Percentiles rank a stretch among this genome's conserved stretches.
Conservation (phyloP, 1,140 invertebrate species). For the Tetramorium alpestre region DNA sequence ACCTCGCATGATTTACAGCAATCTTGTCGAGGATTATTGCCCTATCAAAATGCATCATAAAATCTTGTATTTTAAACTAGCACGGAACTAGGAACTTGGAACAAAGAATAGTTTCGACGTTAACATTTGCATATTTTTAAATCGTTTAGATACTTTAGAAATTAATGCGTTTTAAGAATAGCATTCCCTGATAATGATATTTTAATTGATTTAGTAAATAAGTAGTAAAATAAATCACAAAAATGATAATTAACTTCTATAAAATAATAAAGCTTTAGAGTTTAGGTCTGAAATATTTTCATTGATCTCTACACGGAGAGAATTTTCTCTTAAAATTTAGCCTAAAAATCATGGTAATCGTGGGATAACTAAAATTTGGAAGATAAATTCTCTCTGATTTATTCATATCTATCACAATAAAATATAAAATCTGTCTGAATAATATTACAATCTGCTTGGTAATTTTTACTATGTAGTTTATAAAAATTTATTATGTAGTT, state of each 20-base stretch:
- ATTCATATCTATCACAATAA: no score
- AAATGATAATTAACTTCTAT: not conserved
- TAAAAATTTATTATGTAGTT: no score
- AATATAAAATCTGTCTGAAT: no score
- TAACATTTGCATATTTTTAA: not conserved
- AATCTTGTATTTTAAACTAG: not conserved
- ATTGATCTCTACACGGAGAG: no score
- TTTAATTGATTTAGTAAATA: not conserved
- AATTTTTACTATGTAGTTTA: no score
- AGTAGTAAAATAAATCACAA: not conserved
- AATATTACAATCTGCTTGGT: no score
- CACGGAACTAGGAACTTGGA: not conserved
- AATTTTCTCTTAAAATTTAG: no score
- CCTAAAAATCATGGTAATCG: no score
- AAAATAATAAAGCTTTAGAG: not conserved
- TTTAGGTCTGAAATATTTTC: conserved; percentile 69
- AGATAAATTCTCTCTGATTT: no score
- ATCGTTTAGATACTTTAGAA: not conserved
- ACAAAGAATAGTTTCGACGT: not conserved
- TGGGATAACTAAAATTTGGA: no score
- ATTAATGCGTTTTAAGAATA: not conserved
- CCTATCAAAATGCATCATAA: not conserved
- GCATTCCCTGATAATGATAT: not conserved
- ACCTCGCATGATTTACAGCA: not conserved
- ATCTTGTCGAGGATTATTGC: not conserved